Percentiles rank a stretch among this genome's conserved stretches.
Conservation (phyloP, 1,140 invertebrate genomes). For the Neodiprion pinetum region DNA sequence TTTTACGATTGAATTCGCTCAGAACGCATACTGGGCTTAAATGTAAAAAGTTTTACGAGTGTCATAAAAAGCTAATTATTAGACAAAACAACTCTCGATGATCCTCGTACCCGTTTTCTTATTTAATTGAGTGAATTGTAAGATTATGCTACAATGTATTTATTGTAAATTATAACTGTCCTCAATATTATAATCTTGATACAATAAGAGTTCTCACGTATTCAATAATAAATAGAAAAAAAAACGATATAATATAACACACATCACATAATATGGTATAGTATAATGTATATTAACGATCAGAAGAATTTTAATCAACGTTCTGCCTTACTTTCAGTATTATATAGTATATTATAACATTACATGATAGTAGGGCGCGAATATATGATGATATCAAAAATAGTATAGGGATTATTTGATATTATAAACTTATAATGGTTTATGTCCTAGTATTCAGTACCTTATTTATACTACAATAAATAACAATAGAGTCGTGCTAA, state of each 20-base stretch:
- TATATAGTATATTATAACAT: too few relatives aligned
- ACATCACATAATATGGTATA: constrained; percentile 40
- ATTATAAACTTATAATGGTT: not conserved
- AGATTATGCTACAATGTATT: not conserved
- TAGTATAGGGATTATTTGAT: not conserved
- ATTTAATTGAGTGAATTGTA: not conserved
- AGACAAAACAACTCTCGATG: too few relatives aligned
- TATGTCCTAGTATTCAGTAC: not conserved
- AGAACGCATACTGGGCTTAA: too few relatives aligned
- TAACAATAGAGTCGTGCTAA: not conserved
- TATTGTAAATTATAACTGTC: not conserved
- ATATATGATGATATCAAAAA: not conserved
- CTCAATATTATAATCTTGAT: constrained; percentile 39
- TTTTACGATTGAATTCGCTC: too few relatives aligned
- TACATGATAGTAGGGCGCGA: not conserved
- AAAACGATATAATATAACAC: constrained; percentile 37
- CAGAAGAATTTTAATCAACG: too few relatives aligned
- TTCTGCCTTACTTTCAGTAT: too few relatives aligned
- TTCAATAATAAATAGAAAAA: constrained; percentile 41
- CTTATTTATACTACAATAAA: not conserved
- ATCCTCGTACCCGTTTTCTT: too few relatives aligned
- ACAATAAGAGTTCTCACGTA: constrained; percentile 35
- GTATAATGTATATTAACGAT: too few relatives aligned
- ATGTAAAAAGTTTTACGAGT: too few relatives aligned
- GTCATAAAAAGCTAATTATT: too few relatives aligned